A percentile compares a stretch with the other conserved stretches of the same genome.
Evolutionary conservation across 1,140 invertebrate species (phyloP).

Genomic region (Macrobrachium nipponense): DNA sequence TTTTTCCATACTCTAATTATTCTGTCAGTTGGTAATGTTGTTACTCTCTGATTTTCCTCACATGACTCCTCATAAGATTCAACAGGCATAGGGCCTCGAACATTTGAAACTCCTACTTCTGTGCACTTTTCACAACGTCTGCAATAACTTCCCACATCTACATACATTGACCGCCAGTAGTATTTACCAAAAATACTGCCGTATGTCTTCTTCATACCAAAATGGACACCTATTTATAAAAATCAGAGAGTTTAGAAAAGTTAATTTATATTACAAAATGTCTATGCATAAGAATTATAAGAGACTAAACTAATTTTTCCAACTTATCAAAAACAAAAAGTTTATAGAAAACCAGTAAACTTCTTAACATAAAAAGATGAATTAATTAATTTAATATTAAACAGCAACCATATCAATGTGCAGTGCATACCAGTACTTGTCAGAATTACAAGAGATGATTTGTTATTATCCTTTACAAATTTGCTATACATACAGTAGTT

Average conservation of each 20-base stretch:
- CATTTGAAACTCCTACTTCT: constrained; percentile 53
- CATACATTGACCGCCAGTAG: constrained; percentile 68
- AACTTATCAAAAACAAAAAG: not conserved
- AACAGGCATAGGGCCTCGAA: not conserved
- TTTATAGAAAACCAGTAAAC: too few species aligned
- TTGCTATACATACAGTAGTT: too few species aligned
- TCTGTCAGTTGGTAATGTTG: constrained; percentile 52
- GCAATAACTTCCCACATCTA: constrained; percentile 64
- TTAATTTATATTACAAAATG: not conserved
- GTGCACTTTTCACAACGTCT: constrained; percentile 65
- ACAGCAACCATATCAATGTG: too few species aligned
- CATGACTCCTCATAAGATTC: constrained; percentile 12
- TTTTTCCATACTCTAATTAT: constrained; percentile 65
- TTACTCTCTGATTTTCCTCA: constrained; percentile 49
- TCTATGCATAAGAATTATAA: constrained; percentile 1
- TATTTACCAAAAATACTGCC: constrained; percentile 63
- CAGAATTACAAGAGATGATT: too few species aligned
- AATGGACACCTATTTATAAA: constrained; percentile 65
- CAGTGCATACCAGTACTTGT: too few species aligned
- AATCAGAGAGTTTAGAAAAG: constrained; percentile 11
- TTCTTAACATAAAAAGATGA: too few species aligned
- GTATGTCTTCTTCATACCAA: constrained; percentile 68
- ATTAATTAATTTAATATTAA: too few species aligned
- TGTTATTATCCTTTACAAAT: too few species aligned
- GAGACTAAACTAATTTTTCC: too few species aligned